Base-by-base conservation (phyloP, 2,797 vertebrate species). In the Enteromius unitaeniatus region DNA sequence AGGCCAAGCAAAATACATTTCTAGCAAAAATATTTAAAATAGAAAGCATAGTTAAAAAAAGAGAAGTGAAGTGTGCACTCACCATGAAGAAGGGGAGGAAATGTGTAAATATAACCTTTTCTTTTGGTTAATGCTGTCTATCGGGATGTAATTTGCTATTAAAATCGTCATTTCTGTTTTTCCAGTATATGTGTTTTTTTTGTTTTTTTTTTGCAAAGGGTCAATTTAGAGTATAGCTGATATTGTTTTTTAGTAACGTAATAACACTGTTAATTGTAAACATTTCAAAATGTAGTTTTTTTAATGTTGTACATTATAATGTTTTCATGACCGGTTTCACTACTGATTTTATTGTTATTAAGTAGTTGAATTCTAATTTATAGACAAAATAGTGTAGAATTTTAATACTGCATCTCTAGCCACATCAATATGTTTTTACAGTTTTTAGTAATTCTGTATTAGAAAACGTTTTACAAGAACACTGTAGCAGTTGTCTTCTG, bases 21-120 rank as follows among this genome's bases (percentile, higher is more conserved):
- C 31, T 64, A 37, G 26, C 40, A 82, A 75, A 11, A 40, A 37
- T 0, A 1, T 60, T 4, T 34, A 6, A 51, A 17, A 42, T 55
- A 28, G 75, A 72, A 76, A 76, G 51, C 86, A 69, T 42, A 69
- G 21, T 65, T 40, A 65, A 80, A 76, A 79, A 84, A 74, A 10
- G 68, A 79, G 68, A 75, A 84, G 84, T 81, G 4, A 28, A 64
- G 11, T 42, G 11, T 69, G 13, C 34, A 31, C 45, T 77, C 9
- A 15, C 17, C 28, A 23, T 8, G 8, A 9, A 10, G 19, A 13
- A 37, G 34, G 65, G 28, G 17, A 17, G 62, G 58, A 13, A 70
- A 72, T 58, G 28, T 58, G 19, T 74, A 47, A 51, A 84, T 79
- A 82, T 55, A 69, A 37, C 42, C 82, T 58, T 40, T 4, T 21